Percentiles rank a stretch among this genome's conserved stretches.
Evolutionary conservation across 2,797 vertebrate genomes (phyloP).

Genomic region (Somateria mollissima): DNA sequence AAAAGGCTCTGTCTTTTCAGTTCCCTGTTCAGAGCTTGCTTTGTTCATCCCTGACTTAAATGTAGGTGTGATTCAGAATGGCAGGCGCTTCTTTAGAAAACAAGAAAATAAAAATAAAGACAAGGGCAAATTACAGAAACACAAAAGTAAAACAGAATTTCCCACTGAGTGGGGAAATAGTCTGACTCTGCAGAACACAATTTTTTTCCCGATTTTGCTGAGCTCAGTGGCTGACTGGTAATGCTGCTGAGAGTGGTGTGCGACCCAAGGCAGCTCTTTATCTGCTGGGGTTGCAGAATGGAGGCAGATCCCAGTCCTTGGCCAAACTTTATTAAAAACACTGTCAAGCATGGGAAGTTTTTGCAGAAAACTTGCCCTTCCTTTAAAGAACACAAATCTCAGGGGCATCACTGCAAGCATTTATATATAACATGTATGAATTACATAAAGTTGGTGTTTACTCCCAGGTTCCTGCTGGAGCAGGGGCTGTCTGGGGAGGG

Average conservation of each 20-base stretch:
- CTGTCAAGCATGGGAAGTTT: not conserved
- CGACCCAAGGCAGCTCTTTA: not conserved
- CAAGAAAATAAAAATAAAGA: not conserved
- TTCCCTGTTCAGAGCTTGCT: not conserved
- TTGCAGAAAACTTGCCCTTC: not conserved
- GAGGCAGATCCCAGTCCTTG: not conserved
- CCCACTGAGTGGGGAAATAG: not conserved
- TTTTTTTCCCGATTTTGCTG: not conserved
- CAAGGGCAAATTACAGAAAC: not conserved
- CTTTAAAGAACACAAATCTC: not conserved
- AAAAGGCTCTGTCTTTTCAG: not conserved
- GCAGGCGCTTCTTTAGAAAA: not conserved
- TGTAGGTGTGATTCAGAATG: not conserved
- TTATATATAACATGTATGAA: not conserved
- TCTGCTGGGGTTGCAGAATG: conserved; percentile 3
- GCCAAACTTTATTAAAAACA: not conserved
- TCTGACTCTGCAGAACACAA: conserved; percentile 8
- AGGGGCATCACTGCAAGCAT: not conserved
- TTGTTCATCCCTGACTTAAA: not conserved
- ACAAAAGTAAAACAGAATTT: not conserved
- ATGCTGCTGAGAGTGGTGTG: not conserved
- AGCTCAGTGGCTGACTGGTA: not conserved
- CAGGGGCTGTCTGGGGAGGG: not conserved
- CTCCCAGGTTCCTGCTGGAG: not conserved
- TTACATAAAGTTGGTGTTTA: not conserved